Percentiles rank a stretch among this genome's conserved stretches.
phyloP scores from a whole-genome alignment of 2,888 invertebrate genomes.

The Lepidochrysops patricia region DNA sequence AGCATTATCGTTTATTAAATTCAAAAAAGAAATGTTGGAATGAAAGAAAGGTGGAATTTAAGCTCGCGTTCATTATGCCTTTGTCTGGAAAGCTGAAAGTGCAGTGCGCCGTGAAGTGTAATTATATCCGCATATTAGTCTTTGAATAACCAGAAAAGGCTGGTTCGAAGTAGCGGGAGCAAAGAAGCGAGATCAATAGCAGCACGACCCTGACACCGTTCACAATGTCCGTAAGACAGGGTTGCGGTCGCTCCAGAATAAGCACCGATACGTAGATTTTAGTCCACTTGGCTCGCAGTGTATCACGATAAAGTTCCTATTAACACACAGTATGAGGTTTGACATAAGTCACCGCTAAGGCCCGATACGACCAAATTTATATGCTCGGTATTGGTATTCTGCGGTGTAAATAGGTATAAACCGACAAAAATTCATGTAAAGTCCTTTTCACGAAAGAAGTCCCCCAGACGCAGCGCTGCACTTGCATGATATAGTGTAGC shows the following conservation, averaged over 20 bases:
- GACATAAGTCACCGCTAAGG: too few species aligned
- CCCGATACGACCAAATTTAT: too few species aligned
- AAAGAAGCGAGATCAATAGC: constrained; percentile 66
- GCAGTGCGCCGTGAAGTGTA: constrained; percentile 28
- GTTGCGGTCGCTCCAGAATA: constrained; percentile 53
- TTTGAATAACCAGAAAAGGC: constrained; percentile 44
- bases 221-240: constrained; percentile 50
- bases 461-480: too few species aligned
- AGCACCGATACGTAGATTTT: too few species aligned
- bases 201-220: constrained; percentile 68
- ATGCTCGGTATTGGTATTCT: neutral
- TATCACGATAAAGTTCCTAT: too few species aligned
- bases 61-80: constrained; percentile 24
- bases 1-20: constrained; percentile 1
- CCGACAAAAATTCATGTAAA: too few species aligned
- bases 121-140: constrained; percentile 38
- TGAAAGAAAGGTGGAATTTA: constrained; percentile 24
- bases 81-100: constrained; percentile 23
- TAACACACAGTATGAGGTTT: too few species aligned
- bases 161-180: constrained; percentile 45
- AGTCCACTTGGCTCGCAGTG: too few species aligned
- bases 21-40: neutral
- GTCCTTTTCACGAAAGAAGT: too few species aligned
- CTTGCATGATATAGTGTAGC: too few species aligned
- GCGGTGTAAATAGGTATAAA: neutral